Percentiles rank a stretch among this genome's conserved stretches.
phyloP scores from a whole-genome alignment of 2,113 vertebrate species.

The Tragelaphus imberbis region DNA sequence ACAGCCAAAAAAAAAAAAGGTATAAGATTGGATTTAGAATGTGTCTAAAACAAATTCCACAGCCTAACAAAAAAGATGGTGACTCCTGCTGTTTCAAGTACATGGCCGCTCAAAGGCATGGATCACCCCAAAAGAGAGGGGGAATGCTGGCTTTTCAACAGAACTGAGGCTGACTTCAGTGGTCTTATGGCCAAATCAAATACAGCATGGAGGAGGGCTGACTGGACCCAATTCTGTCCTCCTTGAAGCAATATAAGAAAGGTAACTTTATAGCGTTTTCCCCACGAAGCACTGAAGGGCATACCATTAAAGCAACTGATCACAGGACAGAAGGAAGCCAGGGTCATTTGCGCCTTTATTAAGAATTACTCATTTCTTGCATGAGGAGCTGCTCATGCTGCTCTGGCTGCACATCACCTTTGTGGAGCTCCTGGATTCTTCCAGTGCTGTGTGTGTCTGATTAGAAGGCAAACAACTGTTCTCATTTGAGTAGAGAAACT shows the following conservation, averaged over 20 bases:
- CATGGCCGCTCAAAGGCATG: not conserved
- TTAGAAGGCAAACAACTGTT: slow-evolving; percentile 49
- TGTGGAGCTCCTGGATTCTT: slow-evolving; percentile 30
- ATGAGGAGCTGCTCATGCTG: slow-evolving; percentile 16
- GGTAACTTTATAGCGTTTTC: slow-evolving; percentile 53
- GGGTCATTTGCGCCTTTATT: slow-evolving; percentile 50
- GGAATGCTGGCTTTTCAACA: slow-evolving; percentile 38
- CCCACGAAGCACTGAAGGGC: slow-evolving; percentile 8
- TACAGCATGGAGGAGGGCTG: slow-evolving; percentile 25
- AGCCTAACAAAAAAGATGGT: slow-evolving; percentile 49
- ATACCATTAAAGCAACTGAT: slow-evolving; percentile 53
- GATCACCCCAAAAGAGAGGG: slow-evolving; percentile 31
- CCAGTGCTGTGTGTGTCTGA: slow-evolving; percentile 40
- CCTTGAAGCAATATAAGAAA: slow-evolving; percentile 43
- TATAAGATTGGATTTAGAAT: slow-evolving; percentile 55
- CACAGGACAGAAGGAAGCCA: slow-evolving; percentile 33
- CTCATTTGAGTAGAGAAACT: slow-evolving; percentile 50
- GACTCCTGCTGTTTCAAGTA: slow-evolving; percentile 60
- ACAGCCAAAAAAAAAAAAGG: slow-evolving; percentile 28
- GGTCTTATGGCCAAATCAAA: slow-evolving; percentile 52
- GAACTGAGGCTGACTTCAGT: slow-evolving; percentile 43
- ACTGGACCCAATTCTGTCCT: slow-evolving; percentile 42
- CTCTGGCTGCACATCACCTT: slow-evolving; percentile 33
- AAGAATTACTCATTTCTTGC: slow-evolving; percentile 64
- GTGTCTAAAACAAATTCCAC: slow-evolving; percentile 61